These are phyloP conservation scores for Poecilus cupreus DNA, from an alignment of 2,888 invertebrate genomes.

Conservation along the genomic window DNA sequence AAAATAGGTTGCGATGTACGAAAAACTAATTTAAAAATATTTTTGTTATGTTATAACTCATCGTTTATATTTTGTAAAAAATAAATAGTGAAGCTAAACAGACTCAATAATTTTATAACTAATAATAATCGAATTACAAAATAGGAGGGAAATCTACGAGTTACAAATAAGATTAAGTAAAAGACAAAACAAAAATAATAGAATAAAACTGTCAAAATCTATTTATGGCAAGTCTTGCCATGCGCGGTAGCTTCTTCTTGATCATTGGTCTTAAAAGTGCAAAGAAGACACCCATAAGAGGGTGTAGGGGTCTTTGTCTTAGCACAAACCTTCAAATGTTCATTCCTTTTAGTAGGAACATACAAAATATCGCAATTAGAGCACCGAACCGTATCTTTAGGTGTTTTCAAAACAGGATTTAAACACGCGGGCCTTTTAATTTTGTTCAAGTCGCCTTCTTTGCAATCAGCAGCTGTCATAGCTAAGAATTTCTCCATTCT, in stretches of 20 bases:
- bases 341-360: conserved; percentile 64
- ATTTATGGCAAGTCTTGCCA: conserved; percentile 62
- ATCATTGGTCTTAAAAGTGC: conserved; percentile 67
- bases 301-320: conserved; percentile 61
- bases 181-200: conserved; percentile 23
- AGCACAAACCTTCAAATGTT: conserved; percentile 66
- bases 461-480: conserved; percentile 66
- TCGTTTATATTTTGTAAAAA: no score
- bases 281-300: conserved; percentile 68
- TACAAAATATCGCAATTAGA: conserved; percentile 67
- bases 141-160: no score
- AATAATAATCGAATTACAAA: no score
- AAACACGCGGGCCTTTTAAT: conserved; percentile 65
- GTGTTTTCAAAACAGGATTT: conserved; percentile 65
- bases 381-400: conserved; percentile 69
- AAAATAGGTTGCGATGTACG: no score
- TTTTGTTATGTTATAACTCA: no score
- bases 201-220: neutral
- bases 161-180: neutral
- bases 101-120: no score
- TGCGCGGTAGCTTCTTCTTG: conserved; percentile 67
- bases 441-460: conserved; percentile 60
- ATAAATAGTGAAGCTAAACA: no score
- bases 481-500: conserved; percentile 67
- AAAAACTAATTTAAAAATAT: no score